Percentiles rank a stretch among this genome's conserved stretches.
Conservation (phyloP, 2,797 vertebrate genomes). For the Cossypha caffra region DNA sequence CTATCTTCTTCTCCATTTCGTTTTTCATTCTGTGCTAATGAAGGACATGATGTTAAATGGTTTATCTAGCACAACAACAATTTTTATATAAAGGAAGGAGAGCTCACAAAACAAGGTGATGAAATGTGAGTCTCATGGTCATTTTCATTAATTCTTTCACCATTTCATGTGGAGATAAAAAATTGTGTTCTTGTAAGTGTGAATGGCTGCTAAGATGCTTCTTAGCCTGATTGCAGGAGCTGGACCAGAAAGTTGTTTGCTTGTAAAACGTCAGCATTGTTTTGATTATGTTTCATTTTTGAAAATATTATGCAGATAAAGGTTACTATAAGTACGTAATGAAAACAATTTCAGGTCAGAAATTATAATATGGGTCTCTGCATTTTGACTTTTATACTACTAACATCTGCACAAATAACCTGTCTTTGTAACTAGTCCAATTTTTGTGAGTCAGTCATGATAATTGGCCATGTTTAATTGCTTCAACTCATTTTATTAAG, state of each 20-base stretch:
- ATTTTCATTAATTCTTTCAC: not conserved
- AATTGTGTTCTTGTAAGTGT: not conserved
- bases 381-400: not conserved
- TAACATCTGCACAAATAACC: not conserved
- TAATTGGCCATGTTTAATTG: not conserved
- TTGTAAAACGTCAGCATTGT: not conserved
- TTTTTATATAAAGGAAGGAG: not conserved
- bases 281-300: not conserved
- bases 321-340: not conserved
- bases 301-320: not conserved
- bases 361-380: not conserved
- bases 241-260: not conserved
- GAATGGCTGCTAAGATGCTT: not conserved
- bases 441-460: not conserved
- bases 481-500: not conserved
- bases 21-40: not conserved
- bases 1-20: not conserved
- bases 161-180: not conserved
- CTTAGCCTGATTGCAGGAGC: not conserved
- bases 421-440: not conserved
- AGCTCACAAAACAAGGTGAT: not conserved
- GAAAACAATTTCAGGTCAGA: not conserved
- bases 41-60: not conserved
- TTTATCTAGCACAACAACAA: not conserved
- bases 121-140: not conserved